These are phyloP conservation scores for Tupaia tana DNA, from an alignment of 2,113 vertebrate species.

Conservation along the genomic window DNA sequence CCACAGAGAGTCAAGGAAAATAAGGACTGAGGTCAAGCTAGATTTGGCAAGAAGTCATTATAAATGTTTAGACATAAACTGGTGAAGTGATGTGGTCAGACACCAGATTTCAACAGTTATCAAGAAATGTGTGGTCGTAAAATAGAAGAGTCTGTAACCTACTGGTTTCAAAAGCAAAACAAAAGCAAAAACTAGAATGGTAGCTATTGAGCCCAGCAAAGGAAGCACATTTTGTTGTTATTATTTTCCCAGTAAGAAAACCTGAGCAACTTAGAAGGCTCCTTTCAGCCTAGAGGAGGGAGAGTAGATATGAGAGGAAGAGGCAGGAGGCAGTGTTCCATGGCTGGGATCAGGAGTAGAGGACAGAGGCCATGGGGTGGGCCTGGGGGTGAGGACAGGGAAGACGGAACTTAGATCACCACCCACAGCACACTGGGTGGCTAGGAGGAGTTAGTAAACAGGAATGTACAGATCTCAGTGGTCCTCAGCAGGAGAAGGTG, in stretches of 20 bases:
- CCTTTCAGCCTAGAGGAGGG: background rate
- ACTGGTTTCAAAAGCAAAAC: background rate
- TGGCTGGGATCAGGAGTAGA: background rate
- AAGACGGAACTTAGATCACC: background rate
- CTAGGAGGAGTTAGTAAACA: background rate
- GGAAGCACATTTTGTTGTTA: background rate
- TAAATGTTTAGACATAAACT: conserved; percentile 4
- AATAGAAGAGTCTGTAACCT: background rate
- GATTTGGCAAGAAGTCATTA: background rate
- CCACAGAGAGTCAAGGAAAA: background rate
- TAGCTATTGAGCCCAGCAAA: background rate
- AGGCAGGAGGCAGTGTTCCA: background rate
- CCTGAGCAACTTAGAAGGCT: background rate
- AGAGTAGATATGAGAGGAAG: background rate
- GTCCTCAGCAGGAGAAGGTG: background rate
- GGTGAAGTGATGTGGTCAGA: background rate
- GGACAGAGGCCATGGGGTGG: background rate
- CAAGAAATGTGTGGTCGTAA: conserved; percentile 22
- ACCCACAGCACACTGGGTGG: background rate
- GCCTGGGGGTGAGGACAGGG: background rate
- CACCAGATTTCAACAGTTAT: conserved; percentile 6
- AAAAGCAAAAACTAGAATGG: background rate
- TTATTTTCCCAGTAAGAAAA: background rate
- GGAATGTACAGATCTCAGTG: background rate
- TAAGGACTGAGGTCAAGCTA: background rate